A percentile compares a stretch with the other conserved stretches of the same genome.
Evolutionary conservation across 2,888 invertebrate species (phyloP).

Genomic region (Myathropa florea): DNA sequence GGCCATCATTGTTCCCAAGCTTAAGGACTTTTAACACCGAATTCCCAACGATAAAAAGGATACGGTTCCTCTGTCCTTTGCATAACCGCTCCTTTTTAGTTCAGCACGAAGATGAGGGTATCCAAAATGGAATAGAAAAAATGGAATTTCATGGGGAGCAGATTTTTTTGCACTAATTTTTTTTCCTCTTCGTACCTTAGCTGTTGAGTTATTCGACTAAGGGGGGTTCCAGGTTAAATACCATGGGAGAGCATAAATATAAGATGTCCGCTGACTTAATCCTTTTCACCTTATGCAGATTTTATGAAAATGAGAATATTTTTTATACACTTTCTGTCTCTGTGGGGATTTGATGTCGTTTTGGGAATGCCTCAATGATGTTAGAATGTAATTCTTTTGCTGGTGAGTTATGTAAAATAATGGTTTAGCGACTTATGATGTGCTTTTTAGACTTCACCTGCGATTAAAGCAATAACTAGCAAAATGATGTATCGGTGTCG

Average conservation of each 20-base stretch:
- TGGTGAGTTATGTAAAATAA: no score
- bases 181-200: background rate
- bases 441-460: no score
- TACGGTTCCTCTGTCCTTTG: background rate
- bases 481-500: no score
- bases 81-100: background rate
- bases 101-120: background rate
- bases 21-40: slow-evolving; percentile 15
- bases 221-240: slow-evolving; percentile 9
- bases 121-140: background rate
- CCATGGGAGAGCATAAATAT: slow-evolving; percentile 7
- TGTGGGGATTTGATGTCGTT: background rate
- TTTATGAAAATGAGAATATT: background rate
- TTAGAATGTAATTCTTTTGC: no score
- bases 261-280: slow-evolving; percentile 3
- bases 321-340: background rate
- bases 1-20: slow-evolving; percentile 28
- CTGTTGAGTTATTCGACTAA: slow-evolving; percentile 1
- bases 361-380: background rate
- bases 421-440: no score
- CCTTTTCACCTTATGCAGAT: slow-evolving; percentile 15
- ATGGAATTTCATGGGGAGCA: background rate
- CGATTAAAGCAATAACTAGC: no score
- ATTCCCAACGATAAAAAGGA: slow-evolving; percentile 17
- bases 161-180: background rate